Evolutionary conservation across 2,113 vertebrate genomes (phyloP), one percentile per base, ranked within the genome.

Genomic region (Machaerirhynchus nigripectus): DNA sequence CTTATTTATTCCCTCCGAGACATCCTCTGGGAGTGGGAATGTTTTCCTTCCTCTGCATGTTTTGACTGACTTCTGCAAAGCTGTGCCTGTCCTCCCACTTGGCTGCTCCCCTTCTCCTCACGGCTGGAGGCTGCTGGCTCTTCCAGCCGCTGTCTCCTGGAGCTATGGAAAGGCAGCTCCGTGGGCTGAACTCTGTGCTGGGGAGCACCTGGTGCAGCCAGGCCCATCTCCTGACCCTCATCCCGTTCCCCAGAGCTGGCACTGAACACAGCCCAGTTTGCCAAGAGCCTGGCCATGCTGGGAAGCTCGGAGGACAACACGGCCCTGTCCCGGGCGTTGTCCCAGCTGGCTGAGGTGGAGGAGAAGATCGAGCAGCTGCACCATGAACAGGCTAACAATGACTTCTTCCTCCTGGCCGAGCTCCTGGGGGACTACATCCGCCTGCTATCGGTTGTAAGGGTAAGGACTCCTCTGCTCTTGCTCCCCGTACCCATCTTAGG

Each of bases 221-320:
- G 42, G 21, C 42, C 65, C 15, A 2, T 63, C 1, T 12, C 31
- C 35, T 93, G 79, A 87, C 56, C 84, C 71, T 80, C 69, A 1
- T 94, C 90, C 65, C 1, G 0, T 83, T 77, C 90, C 23, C 91
- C 57, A 98, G 98, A 98, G 84, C 96, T 99, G 37, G 99, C 99
- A 0, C 10, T 98, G 88, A 99, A 99, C 84, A 99, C 99, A 0
- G 99, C 98, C 8, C 98, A 98, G 96, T 99, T 99, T 89, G 99
- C 99, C 28, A 99, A 99, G 98, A 99, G 99, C 24, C 92, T 99
- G 26, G 99, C 99, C 87, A 99, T 99, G 99, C 97, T 99, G 89
- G 99, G 99, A 57, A 99, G 99, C 94, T 99, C 99, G 0, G 99
- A 99, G 97, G 99, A 99, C 98, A 99, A 99, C 98, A 99, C 99